Evolutionary conservation across 2,888 invertebrate species (phyloP).

Genomic region (Latrodectus hesperus): DNA sequence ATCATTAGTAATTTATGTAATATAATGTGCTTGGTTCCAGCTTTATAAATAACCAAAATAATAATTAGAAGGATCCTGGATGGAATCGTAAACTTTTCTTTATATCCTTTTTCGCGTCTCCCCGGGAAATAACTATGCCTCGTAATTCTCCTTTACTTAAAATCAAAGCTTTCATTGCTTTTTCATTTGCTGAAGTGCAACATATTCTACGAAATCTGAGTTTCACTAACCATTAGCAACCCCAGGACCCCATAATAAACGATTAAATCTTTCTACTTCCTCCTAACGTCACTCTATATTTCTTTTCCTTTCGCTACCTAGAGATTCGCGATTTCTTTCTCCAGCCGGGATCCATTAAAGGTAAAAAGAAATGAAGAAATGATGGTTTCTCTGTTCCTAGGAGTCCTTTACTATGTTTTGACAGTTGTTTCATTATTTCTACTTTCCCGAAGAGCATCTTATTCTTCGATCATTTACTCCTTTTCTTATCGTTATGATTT

Average conservation of each 20-base stretch:
- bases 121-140: background rate
- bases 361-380: constrained; percentile 30
- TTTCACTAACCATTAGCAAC: constrained; percentile 45
- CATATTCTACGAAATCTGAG: constrained; percentile 44
- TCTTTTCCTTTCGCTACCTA: constrained; percentile 28
- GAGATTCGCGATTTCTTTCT: constrained; percentile 12
- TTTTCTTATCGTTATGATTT: background rate
- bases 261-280: constrained; percentile 49
- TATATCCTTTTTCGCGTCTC: background rate
- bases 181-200: constrained; percentile 50
- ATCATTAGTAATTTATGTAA: background rate
- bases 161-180: constrained; percentile 33
- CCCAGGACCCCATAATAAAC: constrained; percentile 48
- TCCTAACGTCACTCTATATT: constrained; percentile 56
- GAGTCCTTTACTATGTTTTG: constrained; percentile 37
- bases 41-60: background rate
- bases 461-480: constrained; percentile 15
- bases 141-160: constrained; percentile 32
- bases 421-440: constrained; percentile 48
- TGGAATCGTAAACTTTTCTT: background rate
- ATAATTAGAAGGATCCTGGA: background rate
- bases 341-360: constrained; percentile 46
- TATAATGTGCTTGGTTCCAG: background rate
- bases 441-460: constrained; percentile 25
- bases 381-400: constrained; percentile 16